These are phyloP conservation scores for Drosophila rellima DNA, from an alignment of 2,888 invertebrate species.

Conservation along the genomic window DNA sequence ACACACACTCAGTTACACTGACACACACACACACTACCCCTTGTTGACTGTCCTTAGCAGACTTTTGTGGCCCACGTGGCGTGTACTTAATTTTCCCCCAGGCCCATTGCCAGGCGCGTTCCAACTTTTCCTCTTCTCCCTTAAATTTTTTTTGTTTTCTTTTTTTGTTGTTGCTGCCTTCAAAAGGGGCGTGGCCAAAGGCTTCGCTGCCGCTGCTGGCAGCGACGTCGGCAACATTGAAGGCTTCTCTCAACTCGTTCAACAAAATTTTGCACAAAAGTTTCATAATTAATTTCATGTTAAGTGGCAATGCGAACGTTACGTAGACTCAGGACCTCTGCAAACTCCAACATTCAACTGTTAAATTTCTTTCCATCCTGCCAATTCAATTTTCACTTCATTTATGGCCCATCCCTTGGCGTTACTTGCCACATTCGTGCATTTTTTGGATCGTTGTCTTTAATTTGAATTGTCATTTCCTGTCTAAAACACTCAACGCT, in stretches of 20 bases:
- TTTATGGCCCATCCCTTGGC: conserved; percentile 4
- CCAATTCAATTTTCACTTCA: conserved; percentile 24
- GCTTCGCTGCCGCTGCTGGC: conserved; percentile 17
- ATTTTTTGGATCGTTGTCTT: conserved; percentile 64
- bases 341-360: background rate
- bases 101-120: conserved; percentile 64
- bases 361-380: background rate
- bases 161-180: conserved; percentile 21
- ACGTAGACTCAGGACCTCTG: conserved; percentile 38
- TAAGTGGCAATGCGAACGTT: conserved; percentile 77
- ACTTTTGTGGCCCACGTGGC: conserved; percentile 73
- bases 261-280: conserved; percentile 81
- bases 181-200: conserved; percentile 31
- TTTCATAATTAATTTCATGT: conserved; percentile 81
- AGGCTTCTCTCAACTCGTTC: conserved; percentile 76
- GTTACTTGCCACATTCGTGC: conserved; percentile 23
- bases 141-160: too few species aligned
- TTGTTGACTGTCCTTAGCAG: conserved; percentile 62
- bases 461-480: conserved; percentile 82
- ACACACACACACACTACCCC: conserved; percentile 14
- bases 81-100: conserved; percentile 74
- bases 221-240: conserved; percentile 38
- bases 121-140: conserved; percentile 51
- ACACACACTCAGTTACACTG: conserved; percentile 9
- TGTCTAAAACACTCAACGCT: conserved; percentile 70